Percentiles rank a stretch among this genome's conserved stretches.
Evolutionary conservation across 2,113 vertebrate species (phyloP).

Genomic region (Corvus hawaiiensis): DNA sequence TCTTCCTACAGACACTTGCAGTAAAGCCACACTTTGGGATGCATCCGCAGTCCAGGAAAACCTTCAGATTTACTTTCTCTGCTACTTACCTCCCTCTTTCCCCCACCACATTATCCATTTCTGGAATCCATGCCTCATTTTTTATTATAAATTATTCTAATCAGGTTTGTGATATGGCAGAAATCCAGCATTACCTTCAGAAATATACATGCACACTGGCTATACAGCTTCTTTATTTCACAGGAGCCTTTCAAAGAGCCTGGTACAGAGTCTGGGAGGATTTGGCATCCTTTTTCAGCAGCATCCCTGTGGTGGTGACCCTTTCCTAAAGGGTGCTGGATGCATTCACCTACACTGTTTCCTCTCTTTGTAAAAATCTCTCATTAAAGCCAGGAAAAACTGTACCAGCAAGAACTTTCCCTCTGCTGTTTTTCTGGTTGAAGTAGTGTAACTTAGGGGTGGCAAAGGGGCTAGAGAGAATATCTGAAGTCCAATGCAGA

Average conservation of each 20-base stretch:
- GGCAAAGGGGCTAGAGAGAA: background rate
- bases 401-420: background rate
- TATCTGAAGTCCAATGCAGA: background rate
- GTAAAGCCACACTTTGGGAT: background rate
- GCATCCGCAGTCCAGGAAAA: background rate
- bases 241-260: background rate
- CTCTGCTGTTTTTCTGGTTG: background rate
- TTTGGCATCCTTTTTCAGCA: background rate
- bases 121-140: background rate
- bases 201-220: background rate
- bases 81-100: background rate
- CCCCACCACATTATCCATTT: background rate
- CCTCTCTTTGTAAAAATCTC: background rate
- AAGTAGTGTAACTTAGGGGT: background rate
- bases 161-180: conserved; percentile 21
- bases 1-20: background rate
- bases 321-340: background rate
- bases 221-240: background rate
- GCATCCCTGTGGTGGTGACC: background rate
- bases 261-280: background rate
- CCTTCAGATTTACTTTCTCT: background rate
- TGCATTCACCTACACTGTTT: background rate
- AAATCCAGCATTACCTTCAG: conserved; percentile 36
- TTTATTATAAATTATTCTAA: conserved; percentile 41
- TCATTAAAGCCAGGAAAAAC: background rate